phyloP scores from a whole-genome alignment of 2,797 vertebrate genomes.

The Phalloptychus januarius region DNA sequence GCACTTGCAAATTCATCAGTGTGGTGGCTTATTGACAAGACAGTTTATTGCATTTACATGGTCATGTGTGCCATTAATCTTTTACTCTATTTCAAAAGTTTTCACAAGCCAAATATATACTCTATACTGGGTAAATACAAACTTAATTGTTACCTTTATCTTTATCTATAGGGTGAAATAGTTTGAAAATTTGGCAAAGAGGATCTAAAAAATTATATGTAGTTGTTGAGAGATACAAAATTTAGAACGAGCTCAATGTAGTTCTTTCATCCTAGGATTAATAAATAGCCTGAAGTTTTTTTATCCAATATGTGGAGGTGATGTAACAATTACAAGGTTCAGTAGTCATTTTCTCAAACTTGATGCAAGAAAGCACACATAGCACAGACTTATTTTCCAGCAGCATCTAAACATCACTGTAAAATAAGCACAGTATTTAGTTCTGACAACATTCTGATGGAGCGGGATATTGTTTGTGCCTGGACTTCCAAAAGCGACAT shows the following conservation, averaged over 20 bases:
- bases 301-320: conserved; percentile 6
- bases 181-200: conserved; percentile 42
- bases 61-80: neutral
- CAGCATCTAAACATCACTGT: neutral
- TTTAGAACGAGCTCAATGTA: neutral
- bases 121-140: neutral
- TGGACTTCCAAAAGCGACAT: neutral
- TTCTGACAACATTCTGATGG: neutral
- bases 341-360: conserved; percentile 11
- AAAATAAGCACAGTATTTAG: neutral
- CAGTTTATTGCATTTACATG: conserved; percentile 5
- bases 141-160: conserved; percentile 6
- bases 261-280: neutral
- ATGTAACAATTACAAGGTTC: conserved; percentile 10
- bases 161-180: conserved; percentile 47
- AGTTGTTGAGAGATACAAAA: conserved; percentile 58
- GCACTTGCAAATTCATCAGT: conserved; percentile 13
- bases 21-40: conserved; percentile 8
- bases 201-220: conserved; percentile 70
- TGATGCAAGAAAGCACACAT: conserved; percentile 9
- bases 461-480: neutral
- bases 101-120: conserved; percentile 11
- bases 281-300: conserved; percentile 7
- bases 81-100: conserved; percentile 2
- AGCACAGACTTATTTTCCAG: neutral